Percentiles rank a stretch among this genome's conserved stretches.
Evolutionary conservation across 2,797 vertebrate species (phyloP).

Genomic region (Moxostoma hubbsi): DNA sequence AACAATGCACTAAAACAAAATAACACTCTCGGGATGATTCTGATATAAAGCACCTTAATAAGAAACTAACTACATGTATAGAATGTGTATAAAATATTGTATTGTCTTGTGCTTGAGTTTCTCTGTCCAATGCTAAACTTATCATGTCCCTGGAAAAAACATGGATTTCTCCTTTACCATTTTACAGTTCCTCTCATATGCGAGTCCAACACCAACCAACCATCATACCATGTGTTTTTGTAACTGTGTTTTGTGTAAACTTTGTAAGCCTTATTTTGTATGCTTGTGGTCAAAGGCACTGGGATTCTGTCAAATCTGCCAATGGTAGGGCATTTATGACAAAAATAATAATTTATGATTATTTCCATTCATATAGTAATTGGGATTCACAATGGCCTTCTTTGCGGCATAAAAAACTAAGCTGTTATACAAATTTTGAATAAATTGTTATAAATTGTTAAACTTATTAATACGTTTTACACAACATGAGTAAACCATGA

Average conservation of each 20-base stretch:
- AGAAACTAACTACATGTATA: no score
- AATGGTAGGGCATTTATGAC: no score
- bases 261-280: background rate
- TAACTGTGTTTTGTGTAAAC: constrained; percentile 22
- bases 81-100: no score
- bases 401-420: no score
- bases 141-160: background rate
- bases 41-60: background rate
- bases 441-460: no score
- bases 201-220: background rate
- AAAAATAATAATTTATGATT: no score
- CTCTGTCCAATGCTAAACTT: background rate
- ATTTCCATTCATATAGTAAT: no score
- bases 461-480: no score
- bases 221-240: constrained; percentile 10
- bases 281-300: background rate
- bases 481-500: no score
- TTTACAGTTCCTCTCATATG: background rate
- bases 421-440: no score
- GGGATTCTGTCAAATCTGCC: background rate
- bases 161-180: background rate
- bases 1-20: constrained; percentile 29
- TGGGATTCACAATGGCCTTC: no score
- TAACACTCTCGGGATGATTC: background rate
- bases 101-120: background rate